Evolutionary conservation across 2,888 invertebrate species (phyloP), one percentile per base, ranked within the genome.

Genomic region (Phyllotreta cruciferae): DNA sequence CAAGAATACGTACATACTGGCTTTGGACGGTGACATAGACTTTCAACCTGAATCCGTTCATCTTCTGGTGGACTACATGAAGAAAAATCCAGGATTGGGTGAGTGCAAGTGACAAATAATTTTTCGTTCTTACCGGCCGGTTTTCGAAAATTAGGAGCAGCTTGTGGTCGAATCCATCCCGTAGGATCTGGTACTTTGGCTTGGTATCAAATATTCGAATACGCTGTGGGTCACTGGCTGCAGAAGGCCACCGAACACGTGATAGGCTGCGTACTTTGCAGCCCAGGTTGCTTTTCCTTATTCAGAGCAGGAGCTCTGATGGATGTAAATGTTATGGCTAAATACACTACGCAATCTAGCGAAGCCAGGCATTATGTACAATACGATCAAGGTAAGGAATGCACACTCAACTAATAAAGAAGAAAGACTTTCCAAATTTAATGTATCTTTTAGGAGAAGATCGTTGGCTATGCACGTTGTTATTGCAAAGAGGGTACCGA

Each of bases 241-340:
- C 94, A 94, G 80, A 95, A 95, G 80, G 91, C 94, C 6, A 93
- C 94, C 0, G 95, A 95, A 78, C 94, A 95, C 80, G 89, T 93
- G 76, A 91, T 94, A 70, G 93, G 93, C 8, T 93, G 93, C 79
- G 95, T 96, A 1, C 87, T 96, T 13, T 96, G 95, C 79, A 92
- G 93, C 78, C 94, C 94, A 5, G 95, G 96, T 3, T 96, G 95
- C 80, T 96, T 95, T 82, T 94, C 94, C 0, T 83, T 96, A 38
- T 96, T 94, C 79, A 85, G 94, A 67, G 95, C 91, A 4, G 90
- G 91, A 69, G 93, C 94, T 2, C 84, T 96, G 24, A 95, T 95
- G 94, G 93, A 94, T 72, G 90, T 93, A 78, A 92, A 92, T 75
- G 93, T 96, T 0, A 92, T 95, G 91, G 89, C 87, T 73, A 92